Evolutionary conservation across 2,113 vertebrate species (phyloP), one percentile per base, ranked within the genome.

Genomic region (Petroica traversi): DNA sequence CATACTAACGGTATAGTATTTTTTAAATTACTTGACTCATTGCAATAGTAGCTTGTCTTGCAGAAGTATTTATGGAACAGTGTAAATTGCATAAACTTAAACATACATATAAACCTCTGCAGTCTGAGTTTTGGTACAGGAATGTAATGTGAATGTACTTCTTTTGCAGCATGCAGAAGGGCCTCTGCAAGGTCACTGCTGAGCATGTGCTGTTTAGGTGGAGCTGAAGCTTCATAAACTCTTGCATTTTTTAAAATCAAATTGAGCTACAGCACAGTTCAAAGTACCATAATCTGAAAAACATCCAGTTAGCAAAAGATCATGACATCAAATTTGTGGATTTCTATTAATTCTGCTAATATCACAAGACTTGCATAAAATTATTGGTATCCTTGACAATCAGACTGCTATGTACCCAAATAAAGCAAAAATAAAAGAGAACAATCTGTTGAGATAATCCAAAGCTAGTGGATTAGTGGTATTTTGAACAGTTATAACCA

Each of bases 1-100:
- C 0, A 95, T 98, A 61, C 13, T 98, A 79, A 95, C 0, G 96
- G 98, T 98, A 97, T n/a, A 67, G 62, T 76, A 77, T 69, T n/a
- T 66, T 49, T 49, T 3, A 20, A 69, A 75, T 82, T 45, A 59
- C 14, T 41, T 83, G 11, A 59, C 89, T 83, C 25, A 40, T 49
- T 59, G 58, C 43, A 79, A 18, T 66, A 87, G 38, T 51, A 86
- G 16, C 7, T 74, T 71, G 25, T 79, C 68, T 74, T 77, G 36
- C 41, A 55, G 33, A 88, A 38, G 14, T 71, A 9, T n/a, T 48
- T 79, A 26, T 0, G 3, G 33, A 64, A 62, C 19, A n/a, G 14
- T n/a, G 11, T 66, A 46, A 68, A 11, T 63, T 95, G 23, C 41
- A 61, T 34, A 38, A 91, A 66, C 8, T 74, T 85, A 46, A 85